Conservation (phyloP, 2,888 invertebrate genomes). For the Crematogaster levior region DNA sequence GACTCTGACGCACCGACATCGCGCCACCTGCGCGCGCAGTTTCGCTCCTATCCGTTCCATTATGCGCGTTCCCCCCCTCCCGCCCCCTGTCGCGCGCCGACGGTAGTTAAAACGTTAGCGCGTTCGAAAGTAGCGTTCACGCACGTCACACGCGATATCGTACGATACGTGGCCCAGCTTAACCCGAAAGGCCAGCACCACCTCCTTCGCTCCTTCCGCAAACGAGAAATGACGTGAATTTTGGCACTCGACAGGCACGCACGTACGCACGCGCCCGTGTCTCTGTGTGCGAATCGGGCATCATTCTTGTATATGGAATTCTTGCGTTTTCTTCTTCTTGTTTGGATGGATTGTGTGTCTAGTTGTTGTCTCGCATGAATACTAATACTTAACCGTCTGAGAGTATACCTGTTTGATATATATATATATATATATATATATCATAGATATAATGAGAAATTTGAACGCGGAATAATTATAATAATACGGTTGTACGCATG, state of each 20-base stretch:
- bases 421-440: no score
- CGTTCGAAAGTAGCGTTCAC: conserved; percentile 5
- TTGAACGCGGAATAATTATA: not conserved
- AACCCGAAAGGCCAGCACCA: conserved; percentile 36
- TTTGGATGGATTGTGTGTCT: not conserved
- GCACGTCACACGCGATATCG: conserved; percentile 20
- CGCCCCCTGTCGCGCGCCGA: not conserved
- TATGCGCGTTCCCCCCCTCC: not conserved
- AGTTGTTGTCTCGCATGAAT: not conserved
- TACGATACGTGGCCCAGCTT: conserved; percentile 46
- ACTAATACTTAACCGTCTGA: not conserved
- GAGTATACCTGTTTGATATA: not conserved
- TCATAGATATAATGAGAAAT: not conserved
- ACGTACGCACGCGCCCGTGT: not conserved
- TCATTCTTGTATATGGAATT: not conserved
- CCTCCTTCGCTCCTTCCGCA: conserved; percentile 14
- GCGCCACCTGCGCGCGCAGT: conserved; percentile 85
- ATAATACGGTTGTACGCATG: not conserved
- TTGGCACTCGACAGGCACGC: not conserved
- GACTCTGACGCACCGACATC: conserved; percentile 84
- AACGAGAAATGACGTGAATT: not conserved
- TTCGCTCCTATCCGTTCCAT: conserved; percentile 54
- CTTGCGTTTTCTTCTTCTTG: not conserved
- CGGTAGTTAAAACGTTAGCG: conserved; percentile 1
- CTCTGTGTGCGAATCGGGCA: not conserved